A percentile compares a stretch with the other conserved stretches of the same genome.
Evolutionary conservation across 2,797 vertebrate species (phyloP).

Genomic region (Peromyscus melanophrys): DNA sequence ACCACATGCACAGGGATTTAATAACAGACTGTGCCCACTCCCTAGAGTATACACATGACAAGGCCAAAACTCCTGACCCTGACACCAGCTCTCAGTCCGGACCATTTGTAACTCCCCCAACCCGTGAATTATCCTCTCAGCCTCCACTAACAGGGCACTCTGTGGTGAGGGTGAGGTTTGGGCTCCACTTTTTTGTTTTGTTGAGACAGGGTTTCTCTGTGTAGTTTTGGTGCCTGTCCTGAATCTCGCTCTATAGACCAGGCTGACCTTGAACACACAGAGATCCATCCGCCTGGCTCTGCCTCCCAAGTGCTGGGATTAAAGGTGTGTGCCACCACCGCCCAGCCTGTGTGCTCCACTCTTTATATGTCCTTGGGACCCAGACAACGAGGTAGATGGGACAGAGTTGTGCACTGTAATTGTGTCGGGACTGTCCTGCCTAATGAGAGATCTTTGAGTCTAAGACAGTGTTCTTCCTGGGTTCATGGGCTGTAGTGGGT

Average conservation of each 20-base stretch:
- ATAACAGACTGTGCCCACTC: background rate
- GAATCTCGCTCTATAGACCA: too few relatives aligned
- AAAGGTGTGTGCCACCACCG: too few relatives aligned
- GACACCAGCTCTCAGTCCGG: background rate
- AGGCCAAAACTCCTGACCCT: fast-evolving
- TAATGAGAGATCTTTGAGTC: background rate
- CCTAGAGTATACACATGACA: background rate
- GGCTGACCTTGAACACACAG: too few relatives aligned
- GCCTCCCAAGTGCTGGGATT: too few relatives aligned
- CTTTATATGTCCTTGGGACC: background rate
- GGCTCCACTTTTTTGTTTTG: background rate
- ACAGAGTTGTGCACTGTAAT: background rate
- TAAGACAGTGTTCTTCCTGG: background rate
- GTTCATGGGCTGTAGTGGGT: too few relatives aligned
- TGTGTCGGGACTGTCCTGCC: background rate
- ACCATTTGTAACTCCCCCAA: too few relatives aligned
- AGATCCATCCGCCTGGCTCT: too few relatives aligned
- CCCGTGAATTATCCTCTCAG: background rate
- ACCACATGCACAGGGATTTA: background rate
- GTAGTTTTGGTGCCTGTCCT: too few relatives aligned
- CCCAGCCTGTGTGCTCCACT: background rate
- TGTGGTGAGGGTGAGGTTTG: background rate
- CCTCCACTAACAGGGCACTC: background rate
- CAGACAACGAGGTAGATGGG: background rate
- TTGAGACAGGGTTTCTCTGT: too few relatives aligned